Base-by-base conservation (phyloP, 1,140 invertebrate species). In the Battus philenor region DNA sequence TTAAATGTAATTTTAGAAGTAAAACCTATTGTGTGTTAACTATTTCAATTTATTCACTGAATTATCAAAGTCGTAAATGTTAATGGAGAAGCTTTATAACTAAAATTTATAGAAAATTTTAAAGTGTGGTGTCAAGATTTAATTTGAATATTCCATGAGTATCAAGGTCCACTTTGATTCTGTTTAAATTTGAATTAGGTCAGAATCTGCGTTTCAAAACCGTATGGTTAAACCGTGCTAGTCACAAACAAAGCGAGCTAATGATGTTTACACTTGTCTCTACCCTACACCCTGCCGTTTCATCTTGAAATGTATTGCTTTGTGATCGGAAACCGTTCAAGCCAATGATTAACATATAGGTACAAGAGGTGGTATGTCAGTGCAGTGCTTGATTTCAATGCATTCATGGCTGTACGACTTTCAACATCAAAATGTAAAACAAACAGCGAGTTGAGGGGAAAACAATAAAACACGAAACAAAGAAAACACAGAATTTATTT, bases 291-390 rank as follows among this genome's bases (percentile, higher is more conserved):
- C 11, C 6, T 24, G 4, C 9, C 11, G 34, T 39, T 24, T 39
- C 36, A 39, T 39, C 36, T 39, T 39, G 36, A 26, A 39, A 39
- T 26, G 20, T 39, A 39, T 39, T 8, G 20, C 36, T 39, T 26
- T 39, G 36, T 39, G 20, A 39, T 26, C 15, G 24, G 26, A 24
- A 39, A 39, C 26, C 15, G 11, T 24, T 15, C 11, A 39, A 38
- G 10, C 32, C 5, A 36, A 18, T n/a, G 17, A 10, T 36, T 36
- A 11, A 1, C 17, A 18, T 10, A 2, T 36, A 10, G 17, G 16
- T 7, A 3, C 6, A 20, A n/a, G n/a, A n/a, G n/a, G n/a, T n/a
- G n/a, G n/a, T n/a, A n/a, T n/a, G n/a, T n/a, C n/a, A n/a, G n/a
- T n/a, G n/a, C n/a, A n/a, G n/a, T n/a, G n/a, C n/a, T 33, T 8